phyloP scores from a whole-genome alignment of 2,888 invertebrate species.

The Cataglyphis rosenhaueri region DNA sequence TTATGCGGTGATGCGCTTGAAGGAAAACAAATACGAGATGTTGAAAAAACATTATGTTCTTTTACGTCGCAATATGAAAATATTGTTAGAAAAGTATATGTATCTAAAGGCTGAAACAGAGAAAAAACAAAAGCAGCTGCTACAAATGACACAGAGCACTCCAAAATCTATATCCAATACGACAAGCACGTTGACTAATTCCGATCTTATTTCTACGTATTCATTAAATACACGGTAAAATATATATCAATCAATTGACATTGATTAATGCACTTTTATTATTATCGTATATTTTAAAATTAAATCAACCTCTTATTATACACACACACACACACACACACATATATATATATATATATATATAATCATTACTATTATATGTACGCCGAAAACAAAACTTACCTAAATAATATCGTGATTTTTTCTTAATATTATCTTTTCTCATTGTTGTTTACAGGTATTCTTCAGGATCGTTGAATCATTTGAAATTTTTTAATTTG shows the following conservation, averaged over 20 bases:
- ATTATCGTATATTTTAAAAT: neutral
- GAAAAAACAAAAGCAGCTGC: constrained; percentile 48
- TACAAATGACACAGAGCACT: constrained; percentile 7
- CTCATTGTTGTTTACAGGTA: constrained; percentile 7
- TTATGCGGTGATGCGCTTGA: constrained; percentile 13
- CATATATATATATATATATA: no score
- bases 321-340: no score
- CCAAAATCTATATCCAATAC: neutral
- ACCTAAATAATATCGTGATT: neutral
- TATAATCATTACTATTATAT: constrained; percentile 8
- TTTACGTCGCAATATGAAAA: constrained; percentile 19
- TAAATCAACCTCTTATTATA: neutral
- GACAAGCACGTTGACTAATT: neutral
- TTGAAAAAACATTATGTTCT: constrained; percentile 55
- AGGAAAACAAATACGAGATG: constrained; percentile 71
- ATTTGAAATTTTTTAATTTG: neutral
- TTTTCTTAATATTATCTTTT: neutral
- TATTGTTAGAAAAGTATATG: constrained; percentile 46
- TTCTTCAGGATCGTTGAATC: neutral
- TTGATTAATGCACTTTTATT: neutral
- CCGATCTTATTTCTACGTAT: neutral
- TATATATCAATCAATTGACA: neutral
- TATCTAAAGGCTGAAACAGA: constrained; percentile 34
- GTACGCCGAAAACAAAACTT: neutral
- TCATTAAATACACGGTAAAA: neutral